These are phyloP conservation scores for Caenorhabditis auriculariae DNA, from an alignment of 2,888 invertebrate genomes.

Conservation along the genomic window DNA sequence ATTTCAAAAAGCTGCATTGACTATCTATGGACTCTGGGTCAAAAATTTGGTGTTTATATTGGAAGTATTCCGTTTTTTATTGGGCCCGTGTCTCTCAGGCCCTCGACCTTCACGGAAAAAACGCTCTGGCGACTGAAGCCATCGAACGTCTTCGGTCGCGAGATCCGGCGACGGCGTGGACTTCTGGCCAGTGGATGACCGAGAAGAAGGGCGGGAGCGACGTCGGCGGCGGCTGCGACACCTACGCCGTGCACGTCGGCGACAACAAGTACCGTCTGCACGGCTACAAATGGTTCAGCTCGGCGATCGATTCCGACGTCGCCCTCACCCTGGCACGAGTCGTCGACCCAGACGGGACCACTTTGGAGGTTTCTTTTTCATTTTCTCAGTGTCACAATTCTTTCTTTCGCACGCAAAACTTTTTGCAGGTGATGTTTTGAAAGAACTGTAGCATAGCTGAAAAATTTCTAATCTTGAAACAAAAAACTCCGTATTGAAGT, in stretches of 20 bases:
- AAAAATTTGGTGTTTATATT: too few relatives aligned
- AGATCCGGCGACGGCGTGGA: slow-evolving; percentile 67
- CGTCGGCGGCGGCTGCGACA: slow-evolving; percentile 66
- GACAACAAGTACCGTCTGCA: slow-evolving; percentile 64
- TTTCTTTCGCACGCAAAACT: too few relatives aligned
- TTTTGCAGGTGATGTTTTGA: too few relatives aligned
- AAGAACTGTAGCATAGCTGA: too few relatives aligned
- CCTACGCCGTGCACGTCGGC: slow-evolving; percentile 43
- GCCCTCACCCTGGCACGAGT: slow-evolving; percentile 69
- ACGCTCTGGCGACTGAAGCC: slow-evolving; percentile 31
- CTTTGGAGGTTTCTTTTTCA: slow-evolving; percentile 30
- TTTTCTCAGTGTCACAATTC: too few relatives aligned
- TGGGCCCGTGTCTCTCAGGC: slow-evolving; percentile 10
- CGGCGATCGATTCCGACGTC: slow-evolving; percentile 70
- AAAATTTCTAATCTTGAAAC: too few relatives aligned
- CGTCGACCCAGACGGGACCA: slow-evolving; percentile 64
- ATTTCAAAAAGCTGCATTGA: too few relatives aligned
- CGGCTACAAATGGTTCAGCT: slow-evolving; percentile 72
- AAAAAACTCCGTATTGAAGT: too few relatives aligned
- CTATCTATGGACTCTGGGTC: too few relatives aligned
- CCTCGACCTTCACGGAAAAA: slow-evolving; percentile 23
- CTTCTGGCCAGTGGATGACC: slow-evolving; percentile 72
- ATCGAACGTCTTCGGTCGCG: slow-evolving; percentile 25
- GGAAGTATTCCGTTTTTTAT: too few relatives aligned
- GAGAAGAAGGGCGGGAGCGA: slow-evolving; percentile 70